Conservation (phyloP, 1,140 invertebrate genomes). For the Philotrypesis tridentata region DNA sequence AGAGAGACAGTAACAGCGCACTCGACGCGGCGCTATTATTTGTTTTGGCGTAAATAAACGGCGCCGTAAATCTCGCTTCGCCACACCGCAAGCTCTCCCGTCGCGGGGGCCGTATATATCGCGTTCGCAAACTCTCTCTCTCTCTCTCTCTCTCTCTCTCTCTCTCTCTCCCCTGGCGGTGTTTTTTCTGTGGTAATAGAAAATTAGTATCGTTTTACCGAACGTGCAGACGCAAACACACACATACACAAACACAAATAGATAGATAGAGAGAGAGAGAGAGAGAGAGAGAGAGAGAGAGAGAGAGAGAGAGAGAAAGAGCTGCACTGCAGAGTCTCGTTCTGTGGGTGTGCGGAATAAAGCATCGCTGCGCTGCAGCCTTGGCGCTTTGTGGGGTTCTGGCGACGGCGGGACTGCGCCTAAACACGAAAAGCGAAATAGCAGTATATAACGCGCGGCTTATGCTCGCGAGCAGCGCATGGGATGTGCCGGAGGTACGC, state of each 20-base stretch:
- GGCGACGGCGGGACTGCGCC: slow-evolving; percentile 61
- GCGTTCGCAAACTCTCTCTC: background rate
- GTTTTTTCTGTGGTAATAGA: slow-evolving; percentile 59
- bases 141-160: background rate
- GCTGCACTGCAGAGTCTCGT: too few species aligned
- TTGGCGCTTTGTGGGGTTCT: slow-evolving; percentile 29
- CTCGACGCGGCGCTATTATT: slow-evolving; percentile 19
- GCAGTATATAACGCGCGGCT: slow-evolving; percentile 57
- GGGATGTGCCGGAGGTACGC: slow-evolving; percentile 65
- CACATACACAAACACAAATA: background rate
- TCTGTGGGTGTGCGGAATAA: background rate
- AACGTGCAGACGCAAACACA: background rate
- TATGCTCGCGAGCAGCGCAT: slow-evolving; percentile 54
- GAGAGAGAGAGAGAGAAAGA: too few species aligned
- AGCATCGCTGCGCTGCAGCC: background rate
- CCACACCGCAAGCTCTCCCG: background rate
- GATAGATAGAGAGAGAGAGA: background rate
- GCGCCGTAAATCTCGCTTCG: slow-evolving; percentile 32
- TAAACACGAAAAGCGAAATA: slow-evolving; percentile 68
- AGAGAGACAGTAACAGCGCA: background rate
- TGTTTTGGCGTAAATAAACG: slow-evolving; percentile 42
- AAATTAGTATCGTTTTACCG: slow-evolving; percentile 67
- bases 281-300: too few species aligned
- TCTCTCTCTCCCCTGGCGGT: background rate
- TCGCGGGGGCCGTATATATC: background rate